A percentile compares a stretch with the other conserved stretches of the same genome.
These are phyloP conservation scores for Saccopteryx leptura DNA, from an alignment of 2,113 vertebrate species.

Conservation along the genomic window DNA sequence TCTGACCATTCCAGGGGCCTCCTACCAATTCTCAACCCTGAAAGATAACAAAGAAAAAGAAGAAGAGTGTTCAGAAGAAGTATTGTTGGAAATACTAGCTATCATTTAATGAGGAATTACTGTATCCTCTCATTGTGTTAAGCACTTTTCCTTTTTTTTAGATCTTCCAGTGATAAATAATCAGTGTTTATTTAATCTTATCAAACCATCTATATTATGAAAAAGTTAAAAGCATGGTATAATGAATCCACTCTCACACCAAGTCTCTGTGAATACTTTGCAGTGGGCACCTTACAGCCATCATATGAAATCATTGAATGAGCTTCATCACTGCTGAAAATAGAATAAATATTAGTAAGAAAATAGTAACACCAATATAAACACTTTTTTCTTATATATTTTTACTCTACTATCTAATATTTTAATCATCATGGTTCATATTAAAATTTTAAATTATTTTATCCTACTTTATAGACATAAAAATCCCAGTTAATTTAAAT, in stretches of 20 bases:
- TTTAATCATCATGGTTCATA: background rate
- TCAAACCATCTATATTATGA: background rate
- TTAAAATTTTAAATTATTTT: slow-evolving; percentile 28
- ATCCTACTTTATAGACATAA: slow-evolving; percentile 13
- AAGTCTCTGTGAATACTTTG: background rate
- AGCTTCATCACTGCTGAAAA: background rate
- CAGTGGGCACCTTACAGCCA: background rate
- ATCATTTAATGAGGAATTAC: background rate
- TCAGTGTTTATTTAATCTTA: background rate
- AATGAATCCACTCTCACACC: background rate
- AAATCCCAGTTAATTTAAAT: slow-evolving; percentile 33
- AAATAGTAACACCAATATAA: background rate
- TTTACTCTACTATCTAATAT: background rate
- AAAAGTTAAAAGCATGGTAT: background rate
- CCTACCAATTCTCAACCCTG: background rate
- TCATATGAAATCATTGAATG: background rate
- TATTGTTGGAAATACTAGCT: background rate
- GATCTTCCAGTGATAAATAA: background rate
- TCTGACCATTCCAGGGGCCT: too few relatives aligned
- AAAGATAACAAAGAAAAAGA: background rate
- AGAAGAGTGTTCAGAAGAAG: background rate
- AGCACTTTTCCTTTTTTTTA: background rate
- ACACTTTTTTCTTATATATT: background rate
- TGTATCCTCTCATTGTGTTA: background rate
- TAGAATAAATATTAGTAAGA: background rate